phyloP scores from a whole-genome alignment of 2,888 invertebrate genomes.

The Leistus spinibarbis region DNA sequence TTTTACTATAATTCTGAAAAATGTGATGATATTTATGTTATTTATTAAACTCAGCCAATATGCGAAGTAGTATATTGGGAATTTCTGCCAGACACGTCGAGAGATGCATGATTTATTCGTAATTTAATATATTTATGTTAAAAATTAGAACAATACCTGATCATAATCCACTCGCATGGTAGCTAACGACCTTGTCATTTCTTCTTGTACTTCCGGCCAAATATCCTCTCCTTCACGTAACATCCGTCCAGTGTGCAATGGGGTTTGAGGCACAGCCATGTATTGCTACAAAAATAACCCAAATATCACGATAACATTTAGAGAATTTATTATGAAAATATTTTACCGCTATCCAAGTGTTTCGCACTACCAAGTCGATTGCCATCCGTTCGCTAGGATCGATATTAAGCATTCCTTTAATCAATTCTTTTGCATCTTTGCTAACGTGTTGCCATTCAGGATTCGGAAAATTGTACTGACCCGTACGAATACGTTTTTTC shows the following conservation, averaged over 20 bases:
- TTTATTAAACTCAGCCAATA: not conserved
- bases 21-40: too few species aligned
- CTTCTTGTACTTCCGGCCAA: slow-evolving; percentile 98
- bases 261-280: slow-evolving; percentile 92
- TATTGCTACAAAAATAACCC: slow-evolving; percentile 58
- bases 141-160: slow-evolving; percentile 72
- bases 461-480: slow-evolving; percentile 96
- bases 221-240: slow-evolving; percentile 89
- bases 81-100: too few species aligned
- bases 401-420: slow-evolving; percentile 91
- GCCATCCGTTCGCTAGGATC: slow-evolving; percentile 88
- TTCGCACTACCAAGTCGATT: slow-evolving; percentile 89
- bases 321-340: not conserved
- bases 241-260: slow-evolving; percentile 87
- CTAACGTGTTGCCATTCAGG: slow-evolving; percentile 97
- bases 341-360: slow-evolving; percentile 85
- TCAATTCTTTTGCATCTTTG: slow-evolving; percentile 92
- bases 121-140: slow-evolving; percentile 53
- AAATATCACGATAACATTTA: slow-evolving; percentile 15
- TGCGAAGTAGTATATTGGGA: not conserved
- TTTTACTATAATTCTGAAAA: too few species aligned
- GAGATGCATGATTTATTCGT: too few species aligned
- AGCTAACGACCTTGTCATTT: slow-evolving; percentile 96
- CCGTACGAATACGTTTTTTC: slow-evolving; percentile 94
- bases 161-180: slow-evolving; percentile 99